Evolutionary conservation across 2,797 vertebrate species (phyloP).

Genomic region (Danio aesculapii): DNA sequence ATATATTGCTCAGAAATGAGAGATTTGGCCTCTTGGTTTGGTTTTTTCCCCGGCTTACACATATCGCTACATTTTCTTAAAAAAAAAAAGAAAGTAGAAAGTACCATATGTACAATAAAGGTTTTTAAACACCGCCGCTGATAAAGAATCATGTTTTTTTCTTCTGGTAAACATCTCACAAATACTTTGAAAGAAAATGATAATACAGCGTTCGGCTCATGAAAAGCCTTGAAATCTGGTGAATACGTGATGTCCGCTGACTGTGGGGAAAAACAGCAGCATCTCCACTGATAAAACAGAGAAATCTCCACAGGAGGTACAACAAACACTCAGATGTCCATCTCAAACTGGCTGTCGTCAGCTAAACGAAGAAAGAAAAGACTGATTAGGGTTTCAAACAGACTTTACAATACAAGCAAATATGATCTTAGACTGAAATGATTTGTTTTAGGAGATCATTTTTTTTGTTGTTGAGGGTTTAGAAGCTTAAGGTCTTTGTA

Average conservation of each 20-base stretch:
- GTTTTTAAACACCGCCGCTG: conserved; percentile 68
- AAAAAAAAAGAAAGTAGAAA: conserved; percentile 70
- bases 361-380: conserved; percentile 41
- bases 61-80: conserved; percentile 34
- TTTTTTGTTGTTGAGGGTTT: too few species aligned
- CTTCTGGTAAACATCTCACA: conserved; percentile 40
- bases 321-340: conserved; percentile 82
- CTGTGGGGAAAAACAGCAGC: conserved; percentile 68
- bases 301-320: conserved; percentile 81
- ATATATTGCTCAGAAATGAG: conserved; percentile 1
- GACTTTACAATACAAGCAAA: too few species aligned
- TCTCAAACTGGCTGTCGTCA: conserved; percentile 86
- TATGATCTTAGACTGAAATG: too few species aligned
- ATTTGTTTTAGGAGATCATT: too few species aligned
- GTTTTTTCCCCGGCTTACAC: neutral
- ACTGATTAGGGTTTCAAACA: neutral
- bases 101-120: conserved; percentile 73
- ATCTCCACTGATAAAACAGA: conserved; percentile 60
- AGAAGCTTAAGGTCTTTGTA: too few species aligned
- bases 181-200: conserved; percentile 52
- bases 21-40: neutral
- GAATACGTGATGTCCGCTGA: conserved; percentile 65
- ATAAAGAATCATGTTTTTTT: conserved; percentile 61
- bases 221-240: conserved; percentile 64
- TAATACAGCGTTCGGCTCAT: conserved; percentile 51